Evolutionary conservation across 1,140 invertebrate species (phyloP).

Genomic region (Pararge aegeria): DNA sequence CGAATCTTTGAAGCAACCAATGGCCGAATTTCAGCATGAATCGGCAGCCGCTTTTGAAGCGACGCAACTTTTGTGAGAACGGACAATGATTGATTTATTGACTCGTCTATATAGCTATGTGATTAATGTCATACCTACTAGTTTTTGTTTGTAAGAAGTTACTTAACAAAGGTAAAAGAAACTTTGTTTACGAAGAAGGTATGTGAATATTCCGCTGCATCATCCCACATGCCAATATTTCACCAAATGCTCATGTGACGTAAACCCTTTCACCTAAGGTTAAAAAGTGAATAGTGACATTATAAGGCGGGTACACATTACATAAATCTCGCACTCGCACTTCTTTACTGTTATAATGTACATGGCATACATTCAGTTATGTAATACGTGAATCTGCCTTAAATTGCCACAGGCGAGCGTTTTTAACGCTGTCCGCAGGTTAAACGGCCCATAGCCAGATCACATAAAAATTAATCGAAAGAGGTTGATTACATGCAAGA

Average conservation of each 20-base stretch:
- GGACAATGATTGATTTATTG: too few species aligned
- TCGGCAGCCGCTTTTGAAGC: too few species aligned
- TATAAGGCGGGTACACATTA: slow-evolving; percentile 15
- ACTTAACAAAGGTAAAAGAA: neutral
- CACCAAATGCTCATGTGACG: slow-evolving; percentile 4
- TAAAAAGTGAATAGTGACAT: slow-evolving; percentile 9
- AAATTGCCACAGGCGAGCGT: slow-evolving; percentile 3
- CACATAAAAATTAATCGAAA: neutral
- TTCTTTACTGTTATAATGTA: slow-evolving; percentile 22
- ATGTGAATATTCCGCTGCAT: neutral
- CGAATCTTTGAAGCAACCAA: too few species aligned
- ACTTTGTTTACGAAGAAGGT: neutral
- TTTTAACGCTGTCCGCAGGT: neutral
- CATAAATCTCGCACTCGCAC: slow-evolving; percentile 23
- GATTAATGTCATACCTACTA: too few species aligned
- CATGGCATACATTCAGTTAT: slow-evolving; percentile 9
- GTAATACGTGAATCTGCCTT: slow-evolving; percentile 12
- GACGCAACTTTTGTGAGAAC: too few species aligned
- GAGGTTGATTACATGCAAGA: neutral
- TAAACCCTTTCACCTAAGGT: slow-evolving; percentile 22
- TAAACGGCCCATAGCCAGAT: neutral
- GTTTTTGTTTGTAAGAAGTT: too few species aligned
- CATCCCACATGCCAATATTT: neutral
- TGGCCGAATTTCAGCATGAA: too few species aligned
- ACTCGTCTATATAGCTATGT: too few species aligned